Base-by-base conservation (phyloP, 2,888 invertebrate species). In the Drepana falcataria region DNA sequence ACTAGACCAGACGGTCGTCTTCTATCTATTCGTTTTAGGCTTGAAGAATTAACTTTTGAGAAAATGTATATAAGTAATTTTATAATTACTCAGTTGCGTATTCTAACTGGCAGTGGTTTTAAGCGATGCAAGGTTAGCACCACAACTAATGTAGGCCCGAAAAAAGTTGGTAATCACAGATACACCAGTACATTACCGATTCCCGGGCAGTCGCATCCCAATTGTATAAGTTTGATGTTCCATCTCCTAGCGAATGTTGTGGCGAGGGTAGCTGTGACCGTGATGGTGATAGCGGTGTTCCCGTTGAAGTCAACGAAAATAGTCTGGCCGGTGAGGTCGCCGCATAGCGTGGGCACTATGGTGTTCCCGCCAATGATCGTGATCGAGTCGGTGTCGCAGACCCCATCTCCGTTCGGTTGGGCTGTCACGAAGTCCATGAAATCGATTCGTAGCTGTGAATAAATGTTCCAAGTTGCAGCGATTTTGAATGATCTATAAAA, bases 311-410 rank as follows among this genome's bases (percentile, higher is more conserved):
- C 94, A 1, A 96, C 92, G 69, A 95, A 96, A 35, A 96, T 91
- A 67, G 95, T 95, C 77, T 96, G 95, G 0, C 96, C 96, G 1
- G 94, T 93, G 79, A 96, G 95, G 75, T 95, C 95, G 0, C 97
- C 97, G 75, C 97, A 97, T 57, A 97, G 92, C 1, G 87, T 78
- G 0, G 95, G 95, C 3, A 95, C 93, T 4, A 89, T 79, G 0
- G 94, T 94, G 55, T 94, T 93, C 0, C 94, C 94, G 0, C 95
- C 95, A 0, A 93, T 92, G 35, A 96, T 90, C 2, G 93, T 92
- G 59, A 97, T 85, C 2, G 94, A 93, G 77, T 97, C 97, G 0
- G 92, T 93, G 9, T 85, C 78, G 71, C 96, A 97, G 52, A 88
- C 85, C 1, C 97, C 96, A 75, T 94, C 93, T 0, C 94, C 94